Evolutionary conservation across 2,888 invertebrate species (phyloP).

Genomic region (Penaeus monodon): DNA sequence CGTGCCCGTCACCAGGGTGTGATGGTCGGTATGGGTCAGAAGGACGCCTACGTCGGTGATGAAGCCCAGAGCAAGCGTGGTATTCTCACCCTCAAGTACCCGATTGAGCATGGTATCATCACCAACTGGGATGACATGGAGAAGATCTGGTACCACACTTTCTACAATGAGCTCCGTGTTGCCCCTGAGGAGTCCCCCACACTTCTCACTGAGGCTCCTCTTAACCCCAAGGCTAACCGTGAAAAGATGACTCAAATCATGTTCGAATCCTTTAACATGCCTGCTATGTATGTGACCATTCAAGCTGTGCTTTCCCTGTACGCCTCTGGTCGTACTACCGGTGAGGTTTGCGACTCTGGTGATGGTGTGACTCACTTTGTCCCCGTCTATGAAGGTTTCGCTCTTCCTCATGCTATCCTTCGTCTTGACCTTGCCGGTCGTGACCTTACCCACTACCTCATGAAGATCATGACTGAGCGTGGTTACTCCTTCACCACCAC

Average conservation of each 20-base stretch:
- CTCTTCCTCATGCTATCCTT: conserved; percentile 41
- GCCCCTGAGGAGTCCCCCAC: conserved; percentile 93
- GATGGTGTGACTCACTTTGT: conserved; percentile 73
- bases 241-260: conserved; percentile 86
- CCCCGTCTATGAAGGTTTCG: conserved; percentile 70
- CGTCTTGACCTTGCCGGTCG: conserved; percentile 39
- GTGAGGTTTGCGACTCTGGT: conserved; percentile 72
- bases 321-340: conserved; percentile 72
- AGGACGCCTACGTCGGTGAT: conserved; percentile 95
- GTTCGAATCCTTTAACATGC: conserved; percentile 72
- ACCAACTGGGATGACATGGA: conserved; percentile 99
- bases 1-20: conserved; percentile 83
- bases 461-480: conserved; percentile 34
- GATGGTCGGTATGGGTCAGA: conserved; percentile 98
- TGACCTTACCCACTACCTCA: conserved; percentile 70
- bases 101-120: conserved; percentile 76
- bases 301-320: conserved; percentile 73
- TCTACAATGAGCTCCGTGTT: conserved; percentile 96
- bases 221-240: conserved; percentile 92
- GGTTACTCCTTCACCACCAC: conserved; percentile 44
- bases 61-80: conserved; percentile 89
- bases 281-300: conserved; percentile 73
- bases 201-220: conserved; percentile 90
- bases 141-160: conserved; percentile 98
- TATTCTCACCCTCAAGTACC: conserved; percentile 73